These are phyloP conservation scores for Cynopterus sphinx DNA, from an alignment of 2,797 vertebrate species.

Conservation along the genomic window DNA sequence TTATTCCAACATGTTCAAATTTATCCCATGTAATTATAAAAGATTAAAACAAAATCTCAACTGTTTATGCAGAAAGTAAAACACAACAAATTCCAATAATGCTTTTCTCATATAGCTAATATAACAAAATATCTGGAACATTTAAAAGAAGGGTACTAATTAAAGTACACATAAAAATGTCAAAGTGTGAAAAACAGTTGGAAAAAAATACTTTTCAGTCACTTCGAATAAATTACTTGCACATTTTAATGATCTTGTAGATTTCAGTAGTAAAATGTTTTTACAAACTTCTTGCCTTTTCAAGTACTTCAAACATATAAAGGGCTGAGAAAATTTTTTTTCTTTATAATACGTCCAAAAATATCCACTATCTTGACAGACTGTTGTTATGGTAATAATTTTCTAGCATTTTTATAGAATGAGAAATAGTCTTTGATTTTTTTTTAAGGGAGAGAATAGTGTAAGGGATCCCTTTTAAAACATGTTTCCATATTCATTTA, in stretches of 20 bases:
- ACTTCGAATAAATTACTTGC: constrained; percentile 16
- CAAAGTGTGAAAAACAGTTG: constrained; percentile 43
- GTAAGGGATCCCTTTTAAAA: constrained; percentile 53
- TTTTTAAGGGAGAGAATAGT: background rate
- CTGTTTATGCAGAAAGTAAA: background rate
- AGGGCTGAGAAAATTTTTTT: constrained; percentile 35
- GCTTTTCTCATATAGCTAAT: constrained; percentile 46
- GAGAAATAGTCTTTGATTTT: background rate
- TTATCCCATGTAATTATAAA: background rate
- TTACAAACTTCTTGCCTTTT: constrained; percentile 52
- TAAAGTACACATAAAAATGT: background rate
- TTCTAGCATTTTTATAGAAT: constrained; percentile 53
- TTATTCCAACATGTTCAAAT: background rate
- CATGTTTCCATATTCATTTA: constrained; percentile 39
- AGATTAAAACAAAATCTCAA: background rate
- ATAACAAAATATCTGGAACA: background rate
- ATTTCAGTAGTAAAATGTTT: constrained; percentile 60
- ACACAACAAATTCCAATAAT: background rate
- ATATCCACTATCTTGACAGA: constrained; percentile 62
- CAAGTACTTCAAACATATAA: constrained; percentile 56
- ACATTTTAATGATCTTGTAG: constrained; percentile 46
- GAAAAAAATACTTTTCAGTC: constrained; percentile 54
- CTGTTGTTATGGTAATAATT: constrained; percentile 65
- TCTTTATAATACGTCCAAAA: constrained; percentile 71
- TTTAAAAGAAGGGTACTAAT: constrained; percentile 64